These are phyloP conservation scores for Palythoa heliodiscus DNA, from an alignment of 92 coral and sea anemone genomes.

Conservation along the genomic window DNA sequence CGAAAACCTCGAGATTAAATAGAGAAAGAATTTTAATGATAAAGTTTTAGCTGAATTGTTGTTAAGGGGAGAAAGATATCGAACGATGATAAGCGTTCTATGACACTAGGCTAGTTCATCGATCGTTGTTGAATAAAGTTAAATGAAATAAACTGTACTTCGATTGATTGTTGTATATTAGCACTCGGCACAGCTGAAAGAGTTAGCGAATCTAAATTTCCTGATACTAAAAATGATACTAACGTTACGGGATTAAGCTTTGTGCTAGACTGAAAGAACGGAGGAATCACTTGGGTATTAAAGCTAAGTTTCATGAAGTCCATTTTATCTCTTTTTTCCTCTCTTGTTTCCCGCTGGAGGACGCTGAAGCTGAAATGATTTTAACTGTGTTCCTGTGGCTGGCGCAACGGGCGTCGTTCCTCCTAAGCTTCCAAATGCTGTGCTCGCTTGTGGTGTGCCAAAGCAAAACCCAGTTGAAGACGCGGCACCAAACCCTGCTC, in stretches of 20 bases:
- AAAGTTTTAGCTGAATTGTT: too few relatives aligned
- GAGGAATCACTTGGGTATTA: neutral
- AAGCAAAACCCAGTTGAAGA: constrained; percentile 62
- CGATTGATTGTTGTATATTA: neutral
- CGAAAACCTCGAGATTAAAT: too few relatives aligned
- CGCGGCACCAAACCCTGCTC: constrained; percentile 59
- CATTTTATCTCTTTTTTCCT: constrained; percentile 80
- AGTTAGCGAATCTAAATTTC: neutral
- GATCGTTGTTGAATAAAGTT: too few relatives aligned
- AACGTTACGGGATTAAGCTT: neutral
- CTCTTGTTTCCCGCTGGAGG: constrained; percentile 93
- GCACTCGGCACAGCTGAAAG: neutral
- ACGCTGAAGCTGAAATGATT: constrained; percentile 83
- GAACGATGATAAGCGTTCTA: too few relatives aligned
- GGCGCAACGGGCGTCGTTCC: constrained; percentile 42
- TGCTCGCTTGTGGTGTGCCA: constrained; percentile 64
- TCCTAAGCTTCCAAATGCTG: constrained; percentile 59
- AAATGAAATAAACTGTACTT: neutral
- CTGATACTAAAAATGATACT: neutral
- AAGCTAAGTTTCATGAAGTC: neutral
- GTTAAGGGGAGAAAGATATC: too few relatives aligned
- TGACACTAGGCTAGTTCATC: too few relatives aligned
- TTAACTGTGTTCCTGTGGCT: constrained; percentile 68
- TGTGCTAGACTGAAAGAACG: neutral
- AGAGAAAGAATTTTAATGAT: too few relatives aligned